A percentile compares a stretch with the other conserved stretches of the same genome.
Conservation (phyloP, 2,888 invertebrate genomes). For the Exephanes ischioxanthus region DNA sequence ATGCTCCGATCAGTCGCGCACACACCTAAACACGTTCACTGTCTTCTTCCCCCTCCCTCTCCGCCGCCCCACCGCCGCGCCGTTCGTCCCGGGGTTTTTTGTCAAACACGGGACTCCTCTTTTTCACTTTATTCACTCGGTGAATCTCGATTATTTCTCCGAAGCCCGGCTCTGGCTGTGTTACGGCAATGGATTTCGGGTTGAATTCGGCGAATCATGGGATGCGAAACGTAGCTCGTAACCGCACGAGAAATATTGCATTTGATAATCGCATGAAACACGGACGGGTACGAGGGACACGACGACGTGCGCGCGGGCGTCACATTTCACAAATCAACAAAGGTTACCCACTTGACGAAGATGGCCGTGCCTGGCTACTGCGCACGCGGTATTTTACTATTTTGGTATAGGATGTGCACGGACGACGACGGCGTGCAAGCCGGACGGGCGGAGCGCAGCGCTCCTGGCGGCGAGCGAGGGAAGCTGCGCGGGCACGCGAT, state of each 20-base stretch:
- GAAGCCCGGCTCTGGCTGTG: not conserved
- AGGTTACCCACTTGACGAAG: slow-evolving; percentile 85
- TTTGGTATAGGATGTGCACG: slow-evolving; percentile 67
- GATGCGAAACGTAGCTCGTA: not conserved
- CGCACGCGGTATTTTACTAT: slow-evolving; percentile 73
- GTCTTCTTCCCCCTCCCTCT: slow-evolving; percentile 36
- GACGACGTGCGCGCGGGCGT: slow-evolving; percentile 77
- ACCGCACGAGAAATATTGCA: not conserved
- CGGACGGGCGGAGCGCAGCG: slow-evolving; percentile 24
- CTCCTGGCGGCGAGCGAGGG: slow-evolving; percentile 17
- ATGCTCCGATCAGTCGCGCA: slow-evolving; percentile 52
- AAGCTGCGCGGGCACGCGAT: slow-evolving; percentile 49
- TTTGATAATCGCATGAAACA: slow-evolving; percentile 6
- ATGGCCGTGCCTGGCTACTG: slow-evolving; percentile 81
- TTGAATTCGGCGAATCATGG: not conserved
- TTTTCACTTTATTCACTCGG: slow-evolving; percentile 45
- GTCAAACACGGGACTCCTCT: slow-evolving; percentile 43
- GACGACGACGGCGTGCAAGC: slow-evolving; percentile 33
- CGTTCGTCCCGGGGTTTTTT: slow-evolving; percentile 41
- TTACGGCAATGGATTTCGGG: not conserved
- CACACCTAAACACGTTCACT: slow-evolving; percentile 52
- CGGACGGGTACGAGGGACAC: slow-evolving; percentile 38
- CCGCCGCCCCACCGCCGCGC: not conserved
- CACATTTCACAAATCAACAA: slow-evolving; percentile 85
- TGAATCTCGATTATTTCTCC: slow-evolving; percentile 32